phyloP scores from a whole-genome alignment of 2,888 invertebrate genomes.

The Xestia ashworthii region DNA sequence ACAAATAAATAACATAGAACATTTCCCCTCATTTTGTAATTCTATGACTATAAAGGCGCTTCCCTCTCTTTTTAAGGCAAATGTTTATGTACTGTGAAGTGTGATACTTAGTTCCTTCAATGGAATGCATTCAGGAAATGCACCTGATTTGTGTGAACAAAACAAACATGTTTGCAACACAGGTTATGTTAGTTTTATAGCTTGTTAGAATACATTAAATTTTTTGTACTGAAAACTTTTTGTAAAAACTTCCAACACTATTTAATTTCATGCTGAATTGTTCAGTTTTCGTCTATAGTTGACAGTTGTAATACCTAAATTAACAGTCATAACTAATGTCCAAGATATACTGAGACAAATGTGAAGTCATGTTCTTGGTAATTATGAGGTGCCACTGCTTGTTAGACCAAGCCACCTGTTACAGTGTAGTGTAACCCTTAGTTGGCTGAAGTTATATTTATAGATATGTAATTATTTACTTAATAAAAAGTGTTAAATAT shows the following conservation, averaged over 20 bases:
- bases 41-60: neutral
- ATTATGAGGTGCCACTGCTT: neutral
- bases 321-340: neutral
- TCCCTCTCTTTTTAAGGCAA: neutral
- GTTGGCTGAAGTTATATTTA: neutral
- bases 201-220: constrained; percentile 1
- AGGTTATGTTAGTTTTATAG: constrained; percentile 5
- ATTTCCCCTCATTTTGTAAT: neutral
- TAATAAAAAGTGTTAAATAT: too few relatives aligned
- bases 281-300: neutral
- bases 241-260: neutral
- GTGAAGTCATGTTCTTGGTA: neutral
- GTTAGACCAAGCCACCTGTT: neutral
- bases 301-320: neutral
- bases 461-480: neutral
- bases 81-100: neutral
- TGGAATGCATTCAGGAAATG: constrained; percentile 13
- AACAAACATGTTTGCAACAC: neutral
- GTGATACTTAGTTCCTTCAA: neutral
- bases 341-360: neutral
- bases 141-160: neutral
- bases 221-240: too few relatives aligned
- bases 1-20: neutral
- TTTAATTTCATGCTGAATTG: neutral
- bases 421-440: neutral